A percentile compares a stretch with the other conserved stretches of the same genome.
Conservation (phyloP, 2,888 invertebrate species). For the Tetranychus piercei region DNA sequence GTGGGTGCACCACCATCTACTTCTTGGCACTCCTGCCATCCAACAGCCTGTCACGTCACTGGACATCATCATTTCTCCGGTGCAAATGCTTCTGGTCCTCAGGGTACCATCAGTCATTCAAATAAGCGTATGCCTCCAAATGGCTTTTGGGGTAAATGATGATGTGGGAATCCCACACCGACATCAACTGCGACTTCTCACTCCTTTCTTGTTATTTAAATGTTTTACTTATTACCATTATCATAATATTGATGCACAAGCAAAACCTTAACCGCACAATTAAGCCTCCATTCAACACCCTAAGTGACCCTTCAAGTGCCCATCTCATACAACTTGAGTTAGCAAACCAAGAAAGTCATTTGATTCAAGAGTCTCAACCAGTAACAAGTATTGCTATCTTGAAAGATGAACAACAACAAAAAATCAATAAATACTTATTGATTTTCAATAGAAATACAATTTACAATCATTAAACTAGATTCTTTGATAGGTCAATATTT, state of each 20-base stretch:
- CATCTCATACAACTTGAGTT: background rate
- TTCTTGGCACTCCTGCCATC: constrained; percentile 28
- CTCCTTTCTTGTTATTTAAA: background rate
- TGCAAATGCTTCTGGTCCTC: background rate
- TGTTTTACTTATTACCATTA: background rate
- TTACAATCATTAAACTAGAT: too few relatives aligned
- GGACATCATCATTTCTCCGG: constrained; percentile 20
- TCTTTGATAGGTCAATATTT: too few relatives aligned
- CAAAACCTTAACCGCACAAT: too few relatives aligned
- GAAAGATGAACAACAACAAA: too few relatives aligned
- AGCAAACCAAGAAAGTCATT: too few relatives aligned
- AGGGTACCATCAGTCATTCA: constrained; percentile 22
- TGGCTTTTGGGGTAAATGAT: constrained; percentile 28
- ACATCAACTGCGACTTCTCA: background rate
- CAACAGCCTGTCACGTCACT: constrained; percentile 26
- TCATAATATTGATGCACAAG: too few relatives aligned
- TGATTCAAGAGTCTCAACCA: too few relatives aligned
- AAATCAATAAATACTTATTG: too few relatives aligned
- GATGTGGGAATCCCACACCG: constrained; percentile 12
- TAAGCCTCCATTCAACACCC: too few relatives aligned
- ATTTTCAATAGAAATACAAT: too few relatives aligned
- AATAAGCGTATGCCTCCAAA: constrained; percentile 26
- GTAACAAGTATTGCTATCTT: too few relatives aligned
- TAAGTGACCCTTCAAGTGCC: background rate
- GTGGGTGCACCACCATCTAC: constrained; percentile 28